phyloP scores from a whole-genome alignment of 2,113 vertebrate genomes.

The Microcebus ravelobensis region DNA sequence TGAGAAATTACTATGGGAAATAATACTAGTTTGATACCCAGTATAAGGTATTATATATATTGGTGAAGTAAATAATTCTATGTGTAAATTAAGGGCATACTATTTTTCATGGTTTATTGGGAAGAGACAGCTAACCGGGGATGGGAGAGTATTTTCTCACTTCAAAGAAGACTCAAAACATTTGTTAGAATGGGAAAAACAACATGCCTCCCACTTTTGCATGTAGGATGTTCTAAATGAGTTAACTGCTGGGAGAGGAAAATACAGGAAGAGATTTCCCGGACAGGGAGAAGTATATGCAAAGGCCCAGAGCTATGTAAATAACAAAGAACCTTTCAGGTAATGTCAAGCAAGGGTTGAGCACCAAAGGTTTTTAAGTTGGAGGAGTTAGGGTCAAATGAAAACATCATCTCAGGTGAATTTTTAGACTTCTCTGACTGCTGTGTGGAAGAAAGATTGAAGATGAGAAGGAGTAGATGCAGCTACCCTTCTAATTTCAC shows the following conservation, averaged over 20 bases:
- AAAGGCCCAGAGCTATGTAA: background rate
- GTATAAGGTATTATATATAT: background rate
- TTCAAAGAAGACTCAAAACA: background rate
- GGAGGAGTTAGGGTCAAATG: background rate
- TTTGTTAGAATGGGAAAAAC: background rate
- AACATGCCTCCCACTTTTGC: background rate
- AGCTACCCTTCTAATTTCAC: fast-evolving
- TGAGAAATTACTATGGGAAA: background rate
- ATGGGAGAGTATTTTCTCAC: background rate
- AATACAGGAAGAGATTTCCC: background rate
- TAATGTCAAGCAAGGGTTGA: background rate
- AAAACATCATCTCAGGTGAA: background rate
- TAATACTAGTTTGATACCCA: background rate
- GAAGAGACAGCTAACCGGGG: background rate
- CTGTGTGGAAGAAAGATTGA: background rate
- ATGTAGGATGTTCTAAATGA: background rate
- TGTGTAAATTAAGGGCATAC: background rate
- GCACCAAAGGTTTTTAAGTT: background rate
- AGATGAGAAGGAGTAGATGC: background rate
- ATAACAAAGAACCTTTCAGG: background rate
- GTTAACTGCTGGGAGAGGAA: background rate
- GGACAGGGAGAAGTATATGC: background rate
- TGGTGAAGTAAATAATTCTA: background rate
- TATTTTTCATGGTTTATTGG: background rate
- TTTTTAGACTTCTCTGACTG: background rate